phyloP scores from a whole-genome alignment of 2,797 vertebrate genomes.

The Scyliorhinus canicula region DNA sequence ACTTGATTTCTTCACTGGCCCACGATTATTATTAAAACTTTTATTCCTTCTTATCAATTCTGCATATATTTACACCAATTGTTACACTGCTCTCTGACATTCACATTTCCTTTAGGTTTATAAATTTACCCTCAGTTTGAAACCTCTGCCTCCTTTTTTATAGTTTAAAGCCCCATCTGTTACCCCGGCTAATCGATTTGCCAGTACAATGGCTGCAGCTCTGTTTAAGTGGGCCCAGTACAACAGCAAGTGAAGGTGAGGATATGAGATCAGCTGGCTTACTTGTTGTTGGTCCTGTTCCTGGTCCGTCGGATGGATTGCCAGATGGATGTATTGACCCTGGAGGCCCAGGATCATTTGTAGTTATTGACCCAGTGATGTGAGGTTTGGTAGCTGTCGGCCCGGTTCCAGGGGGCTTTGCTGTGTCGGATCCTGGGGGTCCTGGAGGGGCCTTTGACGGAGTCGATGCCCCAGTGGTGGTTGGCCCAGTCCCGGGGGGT shows the following conservation, averaged over 20 bases:
- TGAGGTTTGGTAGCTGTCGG: background rate
- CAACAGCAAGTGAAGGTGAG: background rate
- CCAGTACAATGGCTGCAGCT: background rate
- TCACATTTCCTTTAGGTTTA: background rate
- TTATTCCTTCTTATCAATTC: background rate
- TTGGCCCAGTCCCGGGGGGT: background rate
- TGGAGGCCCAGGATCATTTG: background rate
- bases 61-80: background rate
- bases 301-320: background rate
- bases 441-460: background rate
- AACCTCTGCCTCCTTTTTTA: background rate
- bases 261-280: background rate
- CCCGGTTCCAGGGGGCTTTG: background rate
- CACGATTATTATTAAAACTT: background rate
- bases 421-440: background rate
- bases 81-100: background rate
- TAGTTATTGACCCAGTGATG: background rate
- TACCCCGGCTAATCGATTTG: background rate
- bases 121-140: background rate
- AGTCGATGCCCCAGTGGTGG: background rate
- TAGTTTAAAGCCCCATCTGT: background rate
- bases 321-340: background rate
- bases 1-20: background rate
- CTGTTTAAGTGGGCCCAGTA: background rate
- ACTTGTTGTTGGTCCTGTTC: background rate